A percentile compares a stretch with the other conserved stretches of the same genome.
These are phyloP conservation scores for Doris montereyensis DNA, from an alignment of 2,888 invertebrate species.

Conservation along the genomic window DNA sequence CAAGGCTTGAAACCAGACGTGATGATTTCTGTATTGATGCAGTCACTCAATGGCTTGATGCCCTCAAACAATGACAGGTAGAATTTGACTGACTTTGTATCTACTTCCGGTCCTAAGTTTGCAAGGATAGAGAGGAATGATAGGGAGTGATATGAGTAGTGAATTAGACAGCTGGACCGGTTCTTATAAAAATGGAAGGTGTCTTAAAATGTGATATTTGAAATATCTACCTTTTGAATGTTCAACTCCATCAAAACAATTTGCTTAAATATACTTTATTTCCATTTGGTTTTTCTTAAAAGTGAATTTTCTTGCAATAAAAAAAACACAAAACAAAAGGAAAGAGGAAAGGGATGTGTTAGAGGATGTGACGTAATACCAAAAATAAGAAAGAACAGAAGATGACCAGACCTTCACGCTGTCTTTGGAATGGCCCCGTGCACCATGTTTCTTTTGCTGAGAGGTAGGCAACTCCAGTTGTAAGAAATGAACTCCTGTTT, in stretches of 20 bases:
- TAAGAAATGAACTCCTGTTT: constrained; percentile 59
- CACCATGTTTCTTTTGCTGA: not conserved
- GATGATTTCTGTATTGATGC: constrained; percentile 49
- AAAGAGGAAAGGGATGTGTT: too few species aligned
- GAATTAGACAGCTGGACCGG: not conserved
- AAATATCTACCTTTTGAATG: not conserved
- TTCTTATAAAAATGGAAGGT: not conserved
- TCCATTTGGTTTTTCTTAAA: too few species aligned
- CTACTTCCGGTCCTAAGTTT: not conserved
- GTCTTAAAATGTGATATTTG: not conserved
- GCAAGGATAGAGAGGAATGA: not conserved
- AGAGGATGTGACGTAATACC: too few species aligned
- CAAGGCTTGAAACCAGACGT: constrained; percentile 59
- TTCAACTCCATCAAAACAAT: too few species aligned
- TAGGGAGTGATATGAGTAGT: not conserved
- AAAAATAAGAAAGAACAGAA: too few species aligned
- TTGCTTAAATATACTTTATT: too few species aligned
- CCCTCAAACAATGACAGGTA: constrained; percentile 51
- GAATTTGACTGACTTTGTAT: constrained; percentile 15
- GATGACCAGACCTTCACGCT: too few species aligned
- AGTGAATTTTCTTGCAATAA: too few species aligned
- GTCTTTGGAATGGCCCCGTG: too few species aligned
- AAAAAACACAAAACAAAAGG: too few species aligned
- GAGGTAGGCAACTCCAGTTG: constrained; percentile 46
- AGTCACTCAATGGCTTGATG: constrained; percentile 56